Evolutionary conservation across 2,113 vertebrate genomes (phyloP), one percentile per base, ranked within the genome.

Genomic region (Otus sunia): DNA sequence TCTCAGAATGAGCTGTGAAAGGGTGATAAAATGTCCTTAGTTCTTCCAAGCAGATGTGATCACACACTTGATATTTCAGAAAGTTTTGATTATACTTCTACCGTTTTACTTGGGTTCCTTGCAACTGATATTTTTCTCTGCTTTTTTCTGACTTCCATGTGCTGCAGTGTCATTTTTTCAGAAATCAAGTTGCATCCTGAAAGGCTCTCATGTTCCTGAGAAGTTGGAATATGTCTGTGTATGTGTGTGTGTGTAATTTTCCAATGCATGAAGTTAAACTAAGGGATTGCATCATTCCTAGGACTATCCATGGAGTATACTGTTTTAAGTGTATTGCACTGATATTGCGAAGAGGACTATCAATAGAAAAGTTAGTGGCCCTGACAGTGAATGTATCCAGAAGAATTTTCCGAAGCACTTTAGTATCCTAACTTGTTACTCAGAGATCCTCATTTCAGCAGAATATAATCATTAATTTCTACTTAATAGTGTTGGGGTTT

Each of bases 151-250:
- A 50, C 13, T 68, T 79, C 16, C 7, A 29, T 55, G n/a, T 85
- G 45, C 49, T 80, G 36, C 34, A 39, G 68, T 26, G 32, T 39
- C 4, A 6, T 29, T 56, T 67, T 79, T 39, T 36, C 25, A 81
- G 59, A 84, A 73, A 53, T 34, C 18, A 60, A 18, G 27, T 15
- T 30, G 6, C 36, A 45, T 58, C 13, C 20, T 50, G 69, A 72
- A 58, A 39, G 26, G 1, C 3, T 39, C 5, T 37, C 9, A 3
- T 15, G 9, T 27, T 91, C 12, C n/a, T 1, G 0, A 53, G 23
- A 17, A 75, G 36, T 1, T 74, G 37, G 55, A 71, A 50, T 21
- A 45, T 4, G 6, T 52, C 29, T 45, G 0, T 4, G 2, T 29
- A 5, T 21, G 10, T 23, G 11, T 45, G n/a, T 45, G 13, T n/a